phyloP scores from a whole-genome alignment of 1,140 invertebrate species.

The Latrodectus geometricus region DNA sequence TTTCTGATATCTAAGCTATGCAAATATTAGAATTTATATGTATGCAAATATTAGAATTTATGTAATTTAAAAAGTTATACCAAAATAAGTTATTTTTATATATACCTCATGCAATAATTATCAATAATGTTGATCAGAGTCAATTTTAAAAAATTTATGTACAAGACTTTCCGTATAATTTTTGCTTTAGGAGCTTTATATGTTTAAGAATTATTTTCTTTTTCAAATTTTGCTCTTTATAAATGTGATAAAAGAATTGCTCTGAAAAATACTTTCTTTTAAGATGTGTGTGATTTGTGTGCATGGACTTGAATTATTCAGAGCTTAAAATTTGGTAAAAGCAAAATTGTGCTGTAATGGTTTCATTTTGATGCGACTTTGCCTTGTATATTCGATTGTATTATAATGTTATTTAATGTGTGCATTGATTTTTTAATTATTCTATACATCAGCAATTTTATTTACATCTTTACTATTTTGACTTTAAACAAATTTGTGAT shows the following conservation, averaged over 20 bases:
- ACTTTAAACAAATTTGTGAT: not conserved
- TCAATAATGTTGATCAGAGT: constrained; percentile 36
- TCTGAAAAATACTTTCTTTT: constrained; percentile 38
- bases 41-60: constrained; percentile 3
- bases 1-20: constrained; percentile 10
- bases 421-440: no score
- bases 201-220: not conserved
- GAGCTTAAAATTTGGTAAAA: constrained; percentile 45
- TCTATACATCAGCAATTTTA: not conserved
- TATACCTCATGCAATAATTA: constrained; percentile 24
- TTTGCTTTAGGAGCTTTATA: not conserved
- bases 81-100: not conserved
- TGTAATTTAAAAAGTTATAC: no score
- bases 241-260: constrained; percentile 41
- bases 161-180: constrained; percentile 7
- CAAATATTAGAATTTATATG: constrained; percentile 6
- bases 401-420: no score
- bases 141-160: constrained; percentile 40
- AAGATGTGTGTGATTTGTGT: constrained; percentile 35
- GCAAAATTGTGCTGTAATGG: constrained; percentile 6
- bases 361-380: no score
- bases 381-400: no score
- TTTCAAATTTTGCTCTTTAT: constrained; percentile 19
- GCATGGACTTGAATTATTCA: constrained; percentile 8
- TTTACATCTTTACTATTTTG: not conserved